Conservation (phyloP, 2,797 vertebrate genomes). For the Protonibea diacanthus region DNA sequence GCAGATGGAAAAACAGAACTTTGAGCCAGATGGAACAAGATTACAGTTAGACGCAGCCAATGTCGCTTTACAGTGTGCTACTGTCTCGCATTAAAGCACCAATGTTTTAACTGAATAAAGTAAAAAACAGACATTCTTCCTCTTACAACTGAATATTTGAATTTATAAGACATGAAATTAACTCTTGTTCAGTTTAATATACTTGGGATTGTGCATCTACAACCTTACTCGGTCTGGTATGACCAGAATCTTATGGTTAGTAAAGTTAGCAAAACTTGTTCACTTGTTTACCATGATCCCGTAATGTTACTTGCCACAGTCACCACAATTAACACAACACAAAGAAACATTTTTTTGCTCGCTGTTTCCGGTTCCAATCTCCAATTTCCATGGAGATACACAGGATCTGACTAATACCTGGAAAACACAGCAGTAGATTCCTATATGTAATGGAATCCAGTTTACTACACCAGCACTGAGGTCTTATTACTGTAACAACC, state of each 20-base stretch:
- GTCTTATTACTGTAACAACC: no score
- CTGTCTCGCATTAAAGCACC: neutral
- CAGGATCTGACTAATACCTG: no score
- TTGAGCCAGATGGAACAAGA: slow-evolving; percentile 50
- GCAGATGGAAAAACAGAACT: slow-evolving; percentile 57
- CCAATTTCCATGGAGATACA: no score
- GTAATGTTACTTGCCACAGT: neutral
- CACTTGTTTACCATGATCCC: neutral
- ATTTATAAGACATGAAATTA: neutral
- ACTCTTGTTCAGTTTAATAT: neutral
- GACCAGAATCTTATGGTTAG: neutral
- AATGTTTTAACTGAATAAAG: neutral
- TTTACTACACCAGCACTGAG: no score
- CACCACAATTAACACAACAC: no score
- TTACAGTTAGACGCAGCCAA: slow-evolving; percentile 30
- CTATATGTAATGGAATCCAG: no score
- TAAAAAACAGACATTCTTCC: neutral
- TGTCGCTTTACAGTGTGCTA: slow-evolving; percentile 17
- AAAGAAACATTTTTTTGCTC: no score
- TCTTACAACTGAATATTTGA: neutral
- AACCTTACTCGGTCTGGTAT: neutral
- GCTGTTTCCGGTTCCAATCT: no score
- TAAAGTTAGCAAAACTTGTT: neutral
- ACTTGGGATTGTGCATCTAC: neutral
- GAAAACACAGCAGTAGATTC: no score